phyloP scores from a whole-genome alignment of 2,113 vertebrate species.

The Noturus placidus region DNA sequence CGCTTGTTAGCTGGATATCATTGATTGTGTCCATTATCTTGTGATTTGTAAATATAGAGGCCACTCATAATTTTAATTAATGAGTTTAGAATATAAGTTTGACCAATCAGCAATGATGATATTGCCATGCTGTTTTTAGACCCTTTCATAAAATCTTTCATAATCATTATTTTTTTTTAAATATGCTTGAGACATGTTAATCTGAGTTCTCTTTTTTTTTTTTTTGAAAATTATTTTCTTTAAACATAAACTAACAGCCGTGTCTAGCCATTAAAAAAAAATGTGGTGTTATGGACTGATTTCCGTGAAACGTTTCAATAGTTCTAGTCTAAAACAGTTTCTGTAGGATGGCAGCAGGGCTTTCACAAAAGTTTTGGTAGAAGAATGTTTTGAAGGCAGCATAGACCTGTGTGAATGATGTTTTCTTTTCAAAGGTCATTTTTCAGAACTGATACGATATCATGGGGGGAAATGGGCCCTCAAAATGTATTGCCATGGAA shows the following conservation, averaged over 20 bases:
- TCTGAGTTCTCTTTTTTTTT: not conserved
- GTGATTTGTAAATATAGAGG: not conserved
- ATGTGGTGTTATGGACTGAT: not conserved
- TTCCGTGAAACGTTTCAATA: not conserved
- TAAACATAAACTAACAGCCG: not conserved
- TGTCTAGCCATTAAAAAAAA: not conserved
- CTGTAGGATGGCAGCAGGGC: not conserved
- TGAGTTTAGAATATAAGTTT: not conserved
- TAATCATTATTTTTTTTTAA: too few species aligned
- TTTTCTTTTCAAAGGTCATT: conserved; percentile 54
- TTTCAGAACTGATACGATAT: conserved; percentile 38
- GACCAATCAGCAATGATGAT: not conserved
- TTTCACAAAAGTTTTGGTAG: not conserved
- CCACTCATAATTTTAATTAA: not conserved
- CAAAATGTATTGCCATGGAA: conserved; percentile 44
- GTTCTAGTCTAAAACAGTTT: not conserved
- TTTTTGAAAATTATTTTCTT: not conserved
- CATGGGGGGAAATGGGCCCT: conserved; percentile 6
- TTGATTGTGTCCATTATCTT: not conserved
- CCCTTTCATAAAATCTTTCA: not conserved
- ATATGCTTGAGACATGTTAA: not conserved
- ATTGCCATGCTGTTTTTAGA: not conserved
- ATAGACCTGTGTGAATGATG: conserved; percentile 10
- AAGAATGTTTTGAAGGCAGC: not conserved
- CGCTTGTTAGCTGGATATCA: not conserved